Evolutionary conservation across 2,888 invertebrate genomes (phyloP).

Genomic region (Erpobdella octoculata): DNA sequence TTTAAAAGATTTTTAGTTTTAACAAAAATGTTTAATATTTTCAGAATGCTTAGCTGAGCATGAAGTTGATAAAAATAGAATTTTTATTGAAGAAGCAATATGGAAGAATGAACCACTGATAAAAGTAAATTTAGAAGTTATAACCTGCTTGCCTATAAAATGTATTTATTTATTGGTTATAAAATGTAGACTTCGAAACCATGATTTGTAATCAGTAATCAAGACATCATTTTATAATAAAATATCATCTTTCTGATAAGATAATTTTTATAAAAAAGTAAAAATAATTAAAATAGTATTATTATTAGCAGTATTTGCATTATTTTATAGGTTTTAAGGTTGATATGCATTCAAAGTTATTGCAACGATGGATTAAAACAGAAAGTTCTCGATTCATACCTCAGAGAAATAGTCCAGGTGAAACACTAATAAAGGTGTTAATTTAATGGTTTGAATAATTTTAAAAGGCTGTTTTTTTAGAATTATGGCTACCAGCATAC

Average conservation of each 20-base stretch:
- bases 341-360: slow-evolving; percentile 84
- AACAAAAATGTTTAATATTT: not conserved
- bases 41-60: not conserved
- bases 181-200: no score
- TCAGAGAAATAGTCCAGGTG: slow-evolving; percentile 63
- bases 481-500: slow-evolving; percentile 80
- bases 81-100: not conserved
- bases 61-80: slow-evolving; percentile 2
- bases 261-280: not conserved
- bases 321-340: slow-evolving; percentile 62
- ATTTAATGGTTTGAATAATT: slow-evolving; percentile 4
- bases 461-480: slow-evolving; percentile 33
- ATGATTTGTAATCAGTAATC: no score
- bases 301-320: not conserved
- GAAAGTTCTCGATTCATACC: slow-evolving; percentile 71
- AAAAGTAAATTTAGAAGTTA: no score
- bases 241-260: not conserved
- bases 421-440: not conserved
- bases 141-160: no score
- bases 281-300: not conserved
- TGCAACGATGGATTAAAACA: slow-evolving; percentile 86
- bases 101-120: not conserved
- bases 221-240: no score
- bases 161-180: no score
- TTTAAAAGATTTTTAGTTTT: no score